Evolutionary conservation across 2,113 vertebrate species (phyloP), one percentile per base, ranked within the genome.

Genomic region (Drymodes brunneopygia): DNA sequence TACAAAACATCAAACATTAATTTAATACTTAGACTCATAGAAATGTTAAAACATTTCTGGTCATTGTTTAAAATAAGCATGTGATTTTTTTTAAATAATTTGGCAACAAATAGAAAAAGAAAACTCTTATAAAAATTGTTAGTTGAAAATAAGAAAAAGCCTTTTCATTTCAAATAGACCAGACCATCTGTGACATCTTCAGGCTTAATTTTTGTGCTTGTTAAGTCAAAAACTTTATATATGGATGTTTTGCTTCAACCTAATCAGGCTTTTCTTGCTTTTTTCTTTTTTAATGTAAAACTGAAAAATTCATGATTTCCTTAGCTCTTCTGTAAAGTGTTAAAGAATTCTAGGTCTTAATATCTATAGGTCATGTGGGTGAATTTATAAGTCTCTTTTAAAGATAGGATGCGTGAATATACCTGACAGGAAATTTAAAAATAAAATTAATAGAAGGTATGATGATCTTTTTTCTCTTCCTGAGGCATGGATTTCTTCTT

Each of bases 61-160:
- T 81, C 64, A 7, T 4, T 51, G 4, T 29, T 79, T 79, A 62
- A 67, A 93, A 47, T 51, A 54, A 79, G 4, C 20, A 29, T n/a
- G 6, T 44, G 3, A 8, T 2, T 4, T 42, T 38, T 18, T 54
- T 2, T 54, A 54, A 27, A 17, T 29, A 75, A 31, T 40, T 69
- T 79, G 12, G 0, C 6, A 62, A 54, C 51, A 2, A 38, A 11
- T 31, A 74, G 24, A 66, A 79, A 81, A 81, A 62, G 3, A 57
- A 78, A 81, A 56, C 9, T 27, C 18, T 15, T 42, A 29, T 20
- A 33, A 56, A 50, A 82, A 23, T 4, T 61, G 4, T 29, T 66
- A 79, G 1, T 3, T 6, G 22, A 71, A 90, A 66, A 78, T 44
- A 3, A 28, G 27, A 66, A 81, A 73, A 75, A 40, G 0, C 0